These are phyloP conservation scores for Bombus ignitus DNA, from an alignment of 1,140 invertebrate genomes.

Conservation along the genomic window DNA sequence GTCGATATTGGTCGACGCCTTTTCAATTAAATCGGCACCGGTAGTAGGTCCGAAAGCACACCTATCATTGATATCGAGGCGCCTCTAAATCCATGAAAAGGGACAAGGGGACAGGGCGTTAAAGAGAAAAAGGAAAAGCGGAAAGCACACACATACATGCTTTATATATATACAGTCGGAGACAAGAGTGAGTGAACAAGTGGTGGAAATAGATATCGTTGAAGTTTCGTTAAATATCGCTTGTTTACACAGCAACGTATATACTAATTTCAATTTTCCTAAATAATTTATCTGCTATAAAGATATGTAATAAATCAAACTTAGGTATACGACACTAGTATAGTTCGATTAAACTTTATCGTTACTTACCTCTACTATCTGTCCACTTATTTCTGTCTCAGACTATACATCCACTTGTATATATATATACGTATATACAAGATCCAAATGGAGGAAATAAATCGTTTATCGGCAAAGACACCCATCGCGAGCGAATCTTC, in stretches of 20 bases:
- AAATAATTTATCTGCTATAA: background rate
- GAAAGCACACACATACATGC: background rate
- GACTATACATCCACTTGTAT: background rate
- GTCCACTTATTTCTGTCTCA: too few species aligned
- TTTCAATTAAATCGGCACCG: constrained; percentile 47
- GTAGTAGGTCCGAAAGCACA: constrained; percentile 25
- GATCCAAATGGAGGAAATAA: constrained; percentile 58
- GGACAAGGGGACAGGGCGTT: background rate
- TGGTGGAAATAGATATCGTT: too few species aligned
- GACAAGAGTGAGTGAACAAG: too few species aligned
- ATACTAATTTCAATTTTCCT: too few species aligned
- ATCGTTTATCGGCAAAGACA: constrained; percentile 63
- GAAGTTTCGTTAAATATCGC: too few species aligned
- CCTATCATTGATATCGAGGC: constrained; percentile 31
- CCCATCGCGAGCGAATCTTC: constrained; percentile 63
- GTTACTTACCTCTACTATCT: too few species aligned
- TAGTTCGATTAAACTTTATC: too few species aligned
- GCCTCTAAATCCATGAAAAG: constrained; percentile 29
- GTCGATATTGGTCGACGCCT: constrained; percentile 46
- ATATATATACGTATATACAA: background rate
- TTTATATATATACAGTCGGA: too few species aligned
- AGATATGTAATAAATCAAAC: too few species aligned
- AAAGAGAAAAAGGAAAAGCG: background rate
- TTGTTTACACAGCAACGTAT: too few species aligned
- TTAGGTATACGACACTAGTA: too few species aligned